These are phyloP conservation scores for Dendrolimus punctatus DNA, from an alignment of 1,140 invertebrate species.

Conservation along the genomic window DNA sequence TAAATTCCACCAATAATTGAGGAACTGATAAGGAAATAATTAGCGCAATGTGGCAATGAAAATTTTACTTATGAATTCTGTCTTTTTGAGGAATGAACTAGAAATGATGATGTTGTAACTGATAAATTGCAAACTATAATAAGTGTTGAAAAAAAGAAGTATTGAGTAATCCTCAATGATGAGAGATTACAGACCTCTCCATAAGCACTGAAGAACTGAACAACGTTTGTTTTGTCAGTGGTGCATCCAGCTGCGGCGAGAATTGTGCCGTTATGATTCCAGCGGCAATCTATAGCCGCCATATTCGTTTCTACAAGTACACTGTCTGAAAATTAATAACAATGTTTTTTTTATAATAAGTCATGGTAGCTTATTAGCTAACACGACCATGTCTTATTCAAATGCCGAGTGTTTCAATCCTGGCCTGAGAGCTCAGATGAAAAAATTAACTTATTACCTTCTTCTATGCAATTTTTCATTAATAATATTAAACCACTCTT, in stretches of 20 bases:
- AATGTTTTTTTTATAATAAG: slow-evolving; percentile 2
- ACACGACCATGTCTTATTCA: background rate
- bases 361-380: background rate
- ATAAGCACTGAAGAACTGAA: slow-evolving; percentile 92
- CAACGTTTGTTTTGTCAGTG: slow-evolving; percentile 82
- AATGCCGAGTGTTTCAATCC: too few species aligned
- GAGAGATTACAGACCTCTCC: slow-evolving; percentile 77
- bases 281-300: slow-evolving; percentile 85
- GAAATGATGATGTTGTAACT: too few species aligned
- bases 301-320: slow-evolving; percentile 85
- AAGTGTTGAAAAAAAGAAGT: too few species aligned
- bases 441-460: slow-evolving; percentile 71
- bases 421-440: background rate
- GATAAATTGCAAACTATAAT: too few species aligned
- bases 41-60: too few species aligned
- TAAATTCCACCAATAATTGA: too few species aligned
- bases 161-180: too few species aligned
- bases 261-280: slow-evolving; percentile 94
- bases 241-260: slow-evolving; percentile 88
- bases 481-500: slow-evolving; percentile 89
- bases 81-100: too few species aligned
- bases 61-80: too few species aligned
- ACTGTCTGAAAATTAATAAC: slow-evolving; percentile 66
- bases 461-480: slow-evolving; percentile 92
- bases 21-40: too few species aligned